Evolutionary conservation across 2,888 invertebrate species (phyloP).

Genomic region (Callosobruchus maculatus): DNA sequence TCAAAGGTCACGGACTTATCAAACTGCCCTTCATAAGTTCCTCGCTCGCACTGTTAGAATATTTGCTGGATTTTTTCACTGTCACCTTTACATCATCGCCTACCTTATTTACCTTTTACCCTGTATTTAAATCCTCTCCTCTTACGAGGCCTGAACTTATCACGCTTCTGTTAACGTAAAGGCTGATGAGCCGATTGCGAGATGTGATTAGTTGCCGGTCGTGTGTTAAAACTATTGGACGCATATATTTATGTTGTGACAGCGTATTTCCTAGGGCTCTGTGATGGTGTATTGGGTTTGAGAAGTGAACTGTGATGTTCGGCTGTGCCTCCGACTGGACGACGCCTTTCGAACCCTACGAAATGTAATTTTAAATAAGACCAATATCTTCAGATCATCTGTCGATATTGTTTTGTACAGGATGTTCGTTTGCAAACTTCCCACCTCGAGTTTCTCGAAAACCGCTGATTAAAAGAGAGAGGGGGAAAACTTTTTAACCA

Average conservation of each 20-base stretch:
- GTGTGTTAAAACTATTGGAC: neutral
- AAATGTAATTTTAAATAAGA: slow-evolving; percentile 9
- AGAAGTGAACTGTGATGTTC: slow-evolving; percentile 20
- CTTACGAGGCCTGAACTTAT: neutral
- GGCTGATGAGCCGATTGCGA: neutral
- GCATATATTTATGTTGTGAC: neutral
- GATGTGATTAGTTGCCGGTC: neutral
- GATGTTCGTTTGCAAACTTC: no score
- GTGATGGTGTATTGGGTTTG: neutral
- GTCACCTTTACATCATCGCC: neutral
- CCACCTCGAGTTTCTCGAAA: no score
- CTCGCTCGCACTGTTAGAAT: no score
- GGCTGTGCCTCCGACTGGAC: slow-evolving; percentile 17
- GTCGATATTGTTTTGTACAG: no score
- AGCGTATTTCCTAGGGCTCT: neutral
- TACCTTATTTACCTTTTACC: neutral
- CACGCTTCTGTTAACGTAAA: neutral
- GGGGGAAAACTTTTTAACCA: no score
- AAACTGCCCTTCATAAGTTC: no score
- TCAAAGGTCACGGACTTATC: no score
- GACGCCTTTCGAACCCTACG: slow-evolving; percentile 9
- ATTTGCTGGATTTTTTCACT: no score
- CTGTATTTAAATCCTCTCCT: neutral
- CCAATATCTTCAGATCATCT: no score
- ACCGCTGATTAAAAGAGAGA: no score